These are phyloP conservation scores for Euzophera pinguis DNA, from an alignment of 2,888 invertebrate genomes.

Conservation along the genomic window DNA sequence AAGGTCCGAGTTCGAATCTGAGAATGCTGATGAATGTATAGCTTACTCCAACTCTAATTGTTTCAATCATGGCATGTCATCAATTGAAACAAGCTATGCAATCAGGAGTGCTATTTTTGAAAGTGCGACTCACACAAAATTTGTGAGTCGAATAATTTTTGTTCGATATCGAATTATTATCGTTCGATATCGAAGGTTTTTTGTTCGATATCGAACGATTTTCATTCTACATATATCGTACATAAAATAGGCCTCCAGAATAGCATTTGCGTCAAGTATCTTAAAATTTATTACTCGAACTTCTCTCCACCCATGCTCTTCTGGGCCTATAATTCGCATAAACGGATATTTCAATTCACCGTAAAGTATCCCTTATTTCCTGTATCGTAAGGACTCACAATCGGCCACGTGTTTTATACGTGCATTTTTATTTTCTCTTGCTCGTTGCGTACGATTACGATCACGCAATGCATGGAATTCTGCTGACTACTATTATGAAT, in stretches of 20 bases:
- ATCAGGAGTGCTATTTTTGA: no score
- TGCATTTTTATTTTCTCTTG: background rate
- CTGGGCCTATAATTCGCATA: background rate
- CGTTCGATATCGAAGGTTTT: no score
- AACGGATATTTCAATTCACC: background rate
- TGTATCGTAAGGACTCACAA: background rate
- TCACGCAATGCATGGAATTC: background rate
- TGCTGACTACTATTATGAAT: constrained; percentile 2
- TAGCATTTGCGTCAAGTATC: background rate
- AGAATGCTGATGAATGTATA: no score
- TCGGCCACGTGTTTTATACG: background rate
- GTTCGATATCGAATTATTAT: no score
- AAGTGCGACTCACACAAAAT: no score
- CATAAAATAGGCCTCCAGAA: no score
- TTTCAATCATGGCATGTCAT: background rate
- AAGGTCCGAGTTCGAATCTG: no score
- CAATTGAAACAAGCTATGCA: background rate
- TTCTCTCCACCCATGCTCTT: background rate
- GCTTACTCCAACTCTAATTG: background rate
- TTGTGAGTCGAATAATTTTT: no score
- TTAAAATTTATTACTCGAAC: background rate
- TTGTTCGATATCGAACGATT: no score
- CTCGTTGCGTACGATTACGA: background rate
- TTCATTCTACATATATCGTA: no score
- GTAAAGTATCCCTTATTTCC: background rate